Evolutionary conservation across 2,113 vertebrate species (phyloP), one percentile per base, ranked within the genome.

Genomic region (Osmerus mordax): DNA sequence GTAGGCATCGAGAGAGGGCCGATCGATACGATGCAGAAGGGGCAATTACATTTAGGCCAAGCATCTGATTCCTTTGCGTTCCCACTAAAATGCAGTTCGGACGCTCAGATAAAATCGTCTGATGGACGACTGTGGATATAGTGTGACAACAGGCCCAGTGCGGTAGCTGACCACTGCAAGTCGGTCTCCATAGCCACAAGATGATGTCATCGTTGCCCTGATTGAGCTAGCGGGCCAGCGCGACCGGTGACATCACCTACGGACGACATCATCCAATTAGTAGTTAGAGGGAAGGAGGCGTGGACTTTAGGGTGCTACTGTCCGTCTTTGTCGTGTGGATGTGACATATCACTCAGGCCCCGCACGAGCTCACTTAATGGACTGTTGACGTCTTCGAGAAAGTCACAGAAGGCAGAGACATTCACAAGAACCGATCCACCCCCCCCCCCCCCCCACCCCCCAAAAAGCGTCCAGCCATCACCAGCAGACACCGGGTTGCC

Each of bases 261-360:
- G 75, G 65, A n/a, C 29, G 87, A 88, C 80, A 73, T 90, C 88
- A 74, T 73, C 73, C 70, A 72, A 65, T 85, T 76, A 82, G 73
- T 65, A 4, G 16, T 56, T 1, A 5, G 76, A 66, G 52, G 69
- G 56, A 54, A 18, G 16, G 80, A 2, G 41, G 41, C 41, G 9
- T 85, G 84, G 74, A 72, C 79, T 87, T 84, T 84, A 51, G 78
- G 78, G 76, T 62, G 51, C 4, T 23, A 1, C 75, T 87, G 85
- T 76, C 75, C 75, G 84, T 84, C 84, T 86, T 86, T 86, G 36
- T 53, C 87, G 72, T 32, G 63, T 65, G 61, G 66, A 81, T 67
- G 83, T 65, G 72, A 87, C 78, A 88, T 88, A 84, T 87, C 76
- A 69, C 76, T 67, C 51, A 1, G 12, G 67, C 59, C 68, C 81